Evolutionary conservation across 1,140 invertebrate species (phyloP).

Genomic region (Diorhabda sublineata): DNA sequence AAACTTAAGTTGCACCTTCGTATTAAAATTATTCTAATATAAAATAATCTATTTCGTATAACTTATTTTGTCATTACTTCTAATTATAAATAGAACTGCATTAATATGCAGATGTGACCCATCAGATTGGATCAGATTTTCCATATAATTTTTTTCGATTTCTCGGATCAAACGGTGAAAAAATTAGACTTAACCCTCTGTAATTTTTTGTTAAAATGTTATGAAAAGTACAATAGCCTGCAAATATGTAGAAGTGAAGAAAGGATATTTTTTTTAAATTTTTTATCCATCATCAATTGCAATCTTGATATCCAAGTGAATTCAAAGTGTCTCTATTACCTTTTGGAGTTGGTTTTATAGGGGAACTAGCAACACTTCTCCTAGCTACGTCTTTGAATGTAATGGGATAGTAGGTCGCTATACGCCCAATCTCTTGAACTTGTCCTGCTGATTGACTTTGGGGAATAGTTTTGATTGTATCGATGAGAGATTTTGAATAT

Average conservation of each 20-base stretch:
- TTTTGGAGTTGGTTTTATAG: slow-evolving; percentile 51
- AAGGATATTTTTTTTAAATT: neutral
- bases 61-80: no score
- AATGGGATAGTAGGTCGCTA: slow-evolving; percentile 73
- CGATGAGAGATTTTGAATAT: neutral
- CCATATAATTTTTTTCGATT: neutral
- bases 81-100: no score
- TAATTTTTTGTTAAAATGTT: neutral
- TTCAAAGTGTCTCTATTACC: slow-evolving; percentile 40
- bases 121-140: no score
- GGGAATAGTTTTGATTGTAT: neutral
- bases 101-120: no score
- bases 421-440: slow-evolving; percentile 41
- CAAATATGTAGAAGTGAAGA: neutral
- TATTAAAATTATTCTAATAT: no score
- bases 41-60: no score
- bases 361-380: slow-evolving; percentile 69
- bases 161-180: neutral
- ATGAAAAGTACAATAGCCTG: neutral
- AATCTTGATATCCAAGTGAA: neutral
- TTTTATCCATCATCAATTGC: neutral
- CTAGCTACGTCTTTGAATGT: slow-evolving; percentile 78
- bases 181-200: neutral
- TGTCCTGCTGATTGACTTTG: slow-evolving; percentile 34
- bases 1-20: no score